Evolutionary conservation across 2,113 vertebrate genomes (phyloP).

Genomic region (Orientallactaga bullata): DNA sequence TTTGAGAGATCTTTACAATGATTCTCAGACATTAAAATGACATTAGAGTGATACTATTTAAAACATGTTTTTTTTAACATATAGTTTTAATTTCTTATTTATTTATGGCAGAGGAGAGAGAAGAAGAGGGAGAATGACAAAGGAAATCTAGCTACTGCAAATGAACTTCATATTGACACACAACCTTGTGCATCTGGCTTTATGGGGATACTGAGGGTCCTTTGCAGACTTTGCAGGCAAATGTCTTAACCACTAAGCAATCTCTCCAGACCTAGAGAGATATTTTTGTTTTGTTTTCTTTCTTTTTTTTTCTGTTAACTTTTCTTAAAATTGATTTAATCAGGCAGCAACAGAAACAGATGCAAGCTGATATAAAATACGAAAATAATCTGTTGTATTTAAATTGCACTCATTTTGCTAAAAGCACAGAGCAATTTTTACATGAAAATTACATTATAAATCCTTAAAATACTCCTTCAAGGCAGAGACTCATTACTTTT

Average conservation of each 20-base stretch:
- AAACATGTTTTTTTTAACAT: too few relatives aligned
- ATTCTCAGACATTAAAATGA: slow-evolving; percentile 34
- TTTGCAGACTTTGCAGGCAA: too few relatives aligned
- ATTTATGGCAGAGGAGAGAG: background rate
- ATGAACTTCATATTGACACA: too few relatives aligned
- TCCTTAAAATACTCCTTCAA: slow-evolving; percentile 49
- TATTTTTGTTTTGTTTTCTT: background rate
- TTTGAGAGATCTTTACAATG: background rate
- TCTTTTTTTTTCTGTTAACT: background rate
- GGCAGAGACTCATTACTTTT: slow-evolving; percentile 72
- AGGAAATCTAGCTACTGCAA: too few relatives aligned
- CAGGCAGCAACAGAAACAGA: slow-evolving; percentile 40
- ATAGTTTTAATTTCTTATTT: too few relatives aligned
- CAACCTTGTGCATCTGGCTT: too few relatives aligned
- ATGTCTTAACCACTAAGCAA: too few relatives aligned
- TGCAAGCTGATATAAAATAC: slow-evolving; percentile 65
- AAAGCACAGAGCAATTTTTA: slow-evolving; percentile 45
- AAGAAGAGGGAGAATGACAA: too few relatives aligned
- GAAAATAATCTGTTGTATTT: slow-evolving; percentile 59
- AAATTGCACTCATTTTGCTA: slow-evolving; percentile 62
- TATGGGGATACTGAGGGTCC: too few relatives aligned
- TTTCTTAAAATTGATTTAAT: slow-evolving; percentile 71
- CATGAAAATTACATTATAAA: slow-evolving; percentile 59
- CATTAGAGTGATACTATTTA: background rate
- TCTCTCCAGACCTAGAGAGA: too few relatives aligned